phyloP scores from a whole-genome alignment of 2,113 vertebrate genomes.

The Pollachius pollachius region DNA sequence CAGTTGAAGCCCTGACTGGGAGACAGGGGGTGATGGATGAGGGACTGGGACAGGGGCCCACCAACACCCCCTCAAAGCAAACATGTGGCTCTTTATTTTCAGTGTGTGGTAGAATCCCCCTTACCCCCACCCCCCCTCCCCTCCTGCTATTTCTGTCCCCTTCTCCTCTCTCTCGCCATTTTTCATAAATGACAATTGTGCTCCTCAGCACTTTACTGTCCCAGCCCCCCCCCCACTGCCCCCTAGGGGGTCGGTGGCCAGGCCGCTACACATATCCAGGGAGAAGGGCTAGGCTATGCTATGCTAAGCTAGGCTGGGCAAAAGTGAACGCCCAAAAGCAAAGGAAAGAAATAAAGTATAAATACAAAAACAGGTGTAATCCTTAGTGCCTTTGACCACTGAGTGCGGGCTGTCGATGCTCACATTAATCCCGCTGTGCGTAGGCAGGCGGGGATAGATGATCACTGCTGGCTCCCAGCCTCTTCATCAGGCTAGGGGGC shows the following conservation, averaged over 20 bases:
- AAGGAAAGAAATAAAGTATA: too few species aligned
- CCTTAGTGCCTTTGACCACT: too few species aligned
- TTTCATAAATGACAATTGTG: slow-evolving; percentile 69
- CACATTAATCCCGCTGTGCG: too few species aligned
- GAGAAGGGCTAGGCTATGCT: too few species aligned
- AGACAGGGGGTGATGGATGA: slow-evolving; percentile 71
- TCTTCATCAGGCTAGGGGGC: too few species aligned
- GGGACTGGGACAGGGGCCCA: slow-evolving; percentile 24
- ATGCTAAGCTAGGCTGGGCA: too few species aligned
- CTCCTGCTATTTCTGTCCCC: slow-evolving; percentile 55
- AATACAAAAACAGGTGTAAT: too few species aligned
- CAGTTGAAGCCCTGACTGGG: slow-evolving; percentile 71
- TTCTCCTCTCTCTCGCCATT: slow-evolving; percentile 59
- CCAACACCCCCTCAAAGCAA: slow-evolving; percentile 59
- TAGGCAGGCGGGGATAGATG: too few species aligned
- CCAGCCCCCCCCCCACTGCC: slow-evolving; percentile 38
- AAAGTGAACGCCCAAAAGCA: too few species aligned
- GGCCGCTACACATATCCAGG: too few species aligned
- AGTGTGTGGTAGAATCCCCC: neutral
- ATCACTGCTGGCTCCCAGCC: too few species aligned
- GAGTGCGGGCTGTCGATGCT: too few species aligned
- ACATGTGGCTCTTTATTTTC: slow-evolving; percentile 45
- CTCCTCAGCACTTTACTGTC: slow-evolving; percentile 56
- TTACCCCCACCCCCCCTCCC: slow-evolving; percentile 28
- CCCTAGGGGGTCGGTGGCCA: neutral